Base-by-base conservation (phyloP, 2,113 vertebrate species). In the Argyrosomus japonicus region DNA sequence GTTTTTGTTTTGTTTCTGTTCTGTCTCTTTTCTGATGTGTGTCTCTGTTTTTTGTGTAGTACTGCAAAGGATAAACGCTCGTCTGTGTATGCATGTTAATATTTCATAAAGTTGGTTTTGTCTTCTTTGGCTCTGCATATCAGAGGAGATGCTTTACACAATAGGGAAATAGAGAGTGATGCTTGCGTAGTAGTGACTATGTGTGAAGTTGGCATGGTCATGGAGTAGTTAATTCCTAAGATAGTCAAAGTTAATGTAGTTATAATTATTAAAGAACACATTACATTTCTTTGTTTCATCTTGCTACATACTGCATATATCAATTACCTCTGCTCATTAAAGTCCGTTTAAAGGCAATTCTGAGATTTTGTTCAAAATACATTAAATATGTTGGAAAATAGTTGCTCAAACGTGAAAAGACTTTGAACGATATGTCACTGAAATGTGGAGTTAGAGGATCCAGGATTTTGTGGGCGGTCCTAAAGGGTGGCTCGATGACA, bases 211-310 rank as follows among this genome's bases (percentile, higher is more conserved):
- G 61, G 19, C 45, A 57, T 54, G 64, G 5, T 18, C 9, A n/a
- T 36, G 50, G 45, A 70, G 48, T 23, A 36, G 32, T 60, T 80
- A 3, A 60, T 54, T 67, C 15, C 32, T 54, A 32, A 81, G 36
- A 57, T 19, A 62, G 25, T 69, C 10, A 25, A 23, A 68, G 68
- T 83, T 58, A 53, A 50, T 58, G 53, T 36, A 29, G 25, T 50
- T 40, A 75, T 21, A 81, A 64, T 58, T 68, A 68, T 53, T 45
- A 47, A 32, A 45, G 3, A 51, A 72, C n/a, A 64, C 40, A 25
- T 61, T 13, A 40, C 9, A 21, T 40, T 75, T 57, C 36, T 21
- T 6, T 18, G 45, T 63, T 56, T 69, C 18, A 60, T 76, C 53
- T 77, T 67, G 27, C 32, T 68, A 6, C 25, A 61, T 5, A 43